Evolutionary conservation across 1,140 invertebrate species (phyloP), one percentile per base, ranked within the genome.

Genomic region (Aphaenogaster ashmeadi): DNA sequence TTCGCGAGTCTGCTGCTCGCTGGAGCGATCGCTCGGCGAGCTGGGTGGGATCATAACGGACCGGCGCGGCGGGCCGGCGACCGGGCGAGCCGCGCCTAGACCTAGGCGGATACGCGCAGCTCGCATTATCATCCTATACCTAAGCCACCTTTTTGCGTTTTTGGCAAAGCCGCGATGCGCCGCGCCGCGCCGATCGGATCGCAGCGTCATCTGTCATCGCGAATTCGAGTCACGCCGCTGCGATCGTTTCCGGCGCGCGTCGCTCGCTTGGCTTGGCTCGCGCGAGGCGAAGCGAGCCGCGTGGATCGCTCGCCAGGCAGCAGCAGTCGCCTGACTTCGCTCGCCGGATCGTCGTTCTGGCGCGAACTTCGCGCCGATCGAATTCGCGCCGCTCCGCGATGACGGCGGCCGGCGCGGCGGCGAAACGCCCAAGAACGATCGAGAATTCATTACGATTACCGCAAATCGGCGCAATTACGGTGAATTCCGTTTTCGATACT

Each of bases 61-160:
- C 86, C 41, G 38, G 52, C 89, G 77, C 89, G 77, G 90, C 77
- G 69, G 44, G 83, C 54, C 58, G 56, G 62, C 60, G 41, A 64
- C 44, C 72, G 52, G 41, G 21, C 41, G 84, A 91, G 92, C 94
- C 94, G 94, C 94, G 92, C 94, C 94, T 94, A 94, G 92, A 92
- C 91, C 54, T 47, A 79, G 58, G 90, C 88, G 92, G 90, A 93
- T 94, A 89, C 27, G 27, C 27, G 27, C 87, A 89, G 64, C 13
- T 71, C 54, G 44, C 47, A 18, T 88, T 86, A 80, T 67, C n/a
- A 27, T 50, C 79, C 9, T 69, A 27, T 27, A 66, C 72, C 78
- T 44, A 67, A 75, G 38, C 47, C 77, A 89, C 81, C 94, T 89
- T 86, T 85, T 91, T 75, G 74, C 64, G 67, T 89, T 89, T 89